Percentiles rank a stretch among this genome's conserved stretches.
These are phyloP conservation scores for Toxostoma redivivum DNA, from an alignment of 2,113 vertebrate genomes.

Conservation along the genomic window DNA sequence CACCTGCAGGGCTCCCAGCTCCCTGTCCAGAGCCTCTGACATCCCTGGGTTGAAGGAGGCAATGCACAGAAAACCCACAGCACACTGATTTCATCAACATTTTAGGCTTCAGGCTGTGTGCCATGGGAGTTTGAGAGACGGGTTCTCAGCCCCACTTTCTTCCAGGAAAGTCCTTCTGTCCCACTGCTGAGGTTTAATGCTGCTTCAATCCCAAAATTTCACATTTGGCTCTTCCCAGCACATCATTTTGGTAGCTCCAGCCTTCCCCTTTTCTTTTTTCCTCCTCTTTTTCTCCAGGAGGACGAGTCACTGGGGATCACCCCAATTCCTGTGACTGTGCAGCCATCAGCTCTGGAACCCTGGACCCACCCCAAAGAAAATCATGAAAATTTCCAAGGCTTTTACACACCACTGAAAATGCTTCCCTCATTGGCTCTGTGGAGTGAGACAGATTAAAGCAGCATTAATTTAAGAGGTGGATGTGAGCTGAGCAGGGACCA, in stretches of 20 bases:
- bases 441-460: background rate
- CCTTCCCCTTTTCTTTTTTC: background rate
- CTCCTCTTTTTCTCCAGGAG: background rate
- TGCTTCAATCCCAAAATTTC: background rate
- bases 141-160: background rate
- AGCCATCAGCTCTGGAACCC: background rate
- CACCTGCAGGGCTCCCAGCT: background rate
- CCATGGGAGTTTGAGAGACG: fast-evolving
- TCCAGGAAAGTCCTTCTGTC: background rate
- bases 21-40: fast-evolving
- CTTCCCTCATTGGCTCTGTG: fast-evolving
- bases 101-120: background rate
- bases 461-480: background rate
- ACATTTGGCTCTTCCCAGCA: background rate
- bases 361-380: background rate
- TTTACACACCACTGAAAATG: background rate
- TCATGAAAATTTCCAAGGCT: background rate
- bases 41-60: background rate
- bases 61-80: background rate
- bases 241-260: background rate
- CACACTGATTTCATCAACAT: background rate
- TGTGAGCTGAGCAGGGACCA: background rate
- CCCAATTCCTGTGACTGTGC: fast-evolving
- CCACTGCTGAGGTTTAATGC: background rate
- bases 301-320: background rate